phyloP scores from a whole-genome alignment of 2,113 vertebrate species.

The western clawed frog (Xenopus tropicalis) region UCB_Xtro_10.0 CM004450.2:146266501-146267000 shows the following conservation, averaged over 20 bases:
- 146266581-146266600: slow-evolving; percentile 77
- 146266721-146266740: slow-evolving; percentile 41
- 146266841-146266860: slow-evolving; percentile 68
- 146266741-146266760: neutral
- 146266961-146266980: neutral
- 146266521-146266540: slow-evolving; percentile 94
- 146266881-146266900: slow-evolving; percentile 24
- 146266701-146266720: slow-evolving; percentile 43
- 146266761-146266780: neutral
- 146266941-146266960: neutral
- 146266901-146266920: neutral
- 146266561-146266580: slow-evolving; percentile 87
- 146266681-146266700: slow-evolving; percentile 24
- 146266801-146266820: slow-evolving; percentile 45
- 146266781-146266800: slow-evolving; percentile 9
- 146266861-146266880: slow-evolving; percentile 52
- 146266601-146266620: slow-evolving; percentile 87
- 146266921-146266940: slow-evolving; percentile 13
- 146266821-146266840: slow-evolving; percentile 59
- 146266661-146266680: slow-evolving; percentile 91
- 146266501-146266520: slow-evolving; percentile 86
- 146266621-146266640: slow-evolving; percentile 65
- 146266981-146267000: slow-evolving; percentile 36
- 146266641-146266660: slow-evolving; percentile 84
- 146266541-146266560: slow-evolving; percentile 92